Evolutionary conservation across 1,140 invertebrate genomes (phyloP), one percentile per base, ranked within the genome.

Genomic region (Sycophila sp.): DNA sequence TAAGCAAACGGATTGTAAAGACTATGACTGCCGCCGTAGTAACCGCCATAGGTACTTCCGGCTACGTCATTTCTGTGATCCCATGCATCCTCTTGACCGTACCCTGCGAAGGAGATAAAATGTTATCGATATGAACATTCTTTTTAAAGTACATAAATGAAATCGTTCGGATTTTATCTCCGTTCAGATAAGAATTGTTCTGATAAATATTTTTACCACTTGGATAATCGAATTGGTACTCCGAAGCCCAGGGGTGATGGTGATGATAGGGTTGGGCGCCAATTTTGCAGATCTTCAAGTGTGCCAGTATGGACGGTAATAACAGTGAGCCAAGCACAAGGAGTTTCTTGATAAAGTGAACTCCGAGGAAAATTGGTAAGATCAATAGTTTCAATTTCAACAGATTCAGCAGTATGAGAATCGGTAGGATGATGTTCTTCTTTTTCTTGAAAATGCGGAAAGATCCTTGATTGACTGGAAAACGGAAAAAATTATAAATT

Each of bases 281-380:
- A 6, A 90, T 86, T 83, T 90, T 91, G 79, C 91, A 92, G 68
- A 89, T 85, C 76, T 90, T 90, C 34, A 92, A 77, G 40, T 89
- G 89, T 15, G 87, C 87, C 2, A 92, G 76, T 34, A 92, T 74
- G 22, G 89, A 87, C 0, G 91, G 90, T 6, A 90, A 75, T 24
- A 91, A 80, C 19, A 92, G 70, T 0, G 90, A 90, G 1, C 87
- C 90, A 0, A 91, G 72, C 3, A 92, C 79, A 8, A 92, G 79
- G 8, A 93, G 80, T 72, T 92, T 93, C 83, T 93, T 93, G 66
- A 92, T 91, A 73, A 91, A 86, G 67, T 92, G 86, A 1, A 92
- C 88, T 2, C 87, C 87, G 4, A 92, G 79, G 11, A 92, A 86
- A 11, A 92, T 88, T 0, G 91, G 89, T 5, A 90, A 81, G 3